phyloP scores from a whole-genome alignment of 2,113 vertebrate species.

The Cranoglanis bouderius region DNA sequence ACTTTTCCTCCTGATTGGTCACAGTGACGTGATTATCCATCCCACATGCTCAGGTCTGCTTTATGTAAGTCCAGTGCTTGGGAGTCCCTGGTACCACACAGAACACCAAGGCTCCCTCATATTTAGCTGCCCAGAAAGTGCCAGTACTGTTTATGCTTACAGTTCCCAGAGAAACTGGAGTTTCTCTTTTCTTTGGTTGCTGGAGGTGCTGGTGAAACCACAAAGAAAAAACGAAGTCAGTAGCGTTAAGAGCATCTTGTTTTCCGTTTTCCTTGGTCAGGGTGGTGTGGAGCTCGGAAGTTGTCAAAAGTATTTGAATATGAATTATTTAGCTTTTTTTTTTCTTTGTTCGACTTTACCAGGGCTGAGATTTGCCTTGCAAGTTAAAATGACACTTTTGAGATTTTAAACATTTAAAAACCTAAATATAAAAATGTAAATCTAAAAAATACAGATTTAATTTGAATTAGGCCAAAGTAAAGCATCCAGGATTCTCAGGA shows the following conservation, averaged over 20 bases:
- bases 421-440: too few relatives aligned
- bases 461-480: too few relatives aligned
- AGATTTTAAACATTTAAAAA: too few relatives aligned
- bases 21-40: conserved; percentile 37
- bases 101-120: conserved; percentile 42
- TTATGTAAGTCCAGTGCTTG: conserved; percentile 54
- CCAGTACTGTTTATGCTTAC: conserved; percentile 1
- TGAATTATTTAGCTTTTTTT: neutral
- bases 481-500: too few relatives aligned
- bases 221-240: neutral
- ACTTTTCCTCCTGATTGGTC: neutral
- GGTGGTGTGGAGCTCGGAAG: neutral
- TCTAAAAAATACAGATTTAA: too few relatives aligned
- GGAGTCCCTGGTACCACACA: conserved; percentile 60
- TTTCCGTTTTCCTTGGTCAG: neutral
- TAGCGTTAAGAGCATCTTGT: neutral
- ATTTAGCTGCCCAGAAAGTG: conserved; percentile 28
- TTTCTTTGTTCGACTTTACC: neutral
- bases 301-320: neutral
- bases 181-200: neutral
- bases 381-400: too few relatives aligned
- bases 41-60: conserved; percentile 45
- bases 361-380: too few relatives aligned
- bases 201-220: neutral
- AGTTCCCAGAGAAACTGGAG: neutral